A percentile compares a stretch with the other conserved stretches of the same genome.
These are phyloP conservation scores for Hyaena hyaena DNA, from an alignment of 2,113 vertebrate species.

Conservation along the genomic window DNA sequence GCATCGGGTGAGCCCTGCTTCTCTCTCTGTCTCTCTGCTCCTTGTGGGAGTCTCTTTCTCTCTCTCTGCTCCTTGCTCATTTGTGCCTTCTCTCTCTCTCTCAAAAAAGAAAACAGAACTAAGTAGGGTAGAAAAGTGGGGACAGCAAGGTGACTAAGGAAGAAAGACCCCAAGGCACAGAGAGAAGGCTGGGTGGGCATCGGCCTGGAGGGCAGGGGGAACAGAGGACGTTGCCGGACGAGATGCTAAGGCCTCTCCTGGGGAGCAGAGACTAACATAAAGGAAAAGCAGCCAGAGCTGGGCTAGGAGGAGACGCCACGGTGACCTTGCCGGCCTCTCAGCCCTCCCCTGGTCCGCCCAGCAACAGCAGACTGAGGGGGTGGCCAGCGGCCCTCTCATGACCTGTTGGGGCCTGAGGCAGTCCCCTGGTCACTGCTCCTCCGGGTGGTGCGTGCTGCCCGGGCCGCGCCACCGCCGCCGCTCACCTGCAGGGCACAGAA, in stretches of 20 bases:
- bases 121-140: neutral
- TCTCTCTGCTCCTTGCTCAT: no score
- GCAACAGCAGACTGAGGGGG: neutral
- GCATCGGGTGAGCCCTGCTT: no score
- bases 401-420: neutral
- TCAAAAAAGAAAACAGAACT: neutral
- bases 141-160: neutral
- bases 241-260: neutral
- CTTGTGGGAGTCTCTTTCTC: no score
- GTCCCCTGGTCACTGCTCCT: neutral
- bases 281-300: neutral
- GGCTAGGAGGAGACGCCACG: neutral
- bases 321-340: neutral
- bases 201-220: no score
- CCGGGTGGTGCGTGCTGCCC: no score
- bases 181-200: neutral
- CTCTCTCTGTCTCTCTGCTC: no score
- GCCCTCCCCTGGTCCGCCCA: neutral
- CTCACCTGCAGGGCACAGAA: conserved; percentile 96
- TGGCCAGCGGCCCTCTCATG: neutral
- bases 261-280: neutral
- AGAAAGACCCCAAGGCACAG: neutral
- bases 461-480: neutral
- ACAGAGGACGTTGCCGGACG: neutral
- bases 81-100: no score